phyloP scores from a whole-genome alignment of 2,888 invertebrate species.

The Entomobrya proxima region DNA sequence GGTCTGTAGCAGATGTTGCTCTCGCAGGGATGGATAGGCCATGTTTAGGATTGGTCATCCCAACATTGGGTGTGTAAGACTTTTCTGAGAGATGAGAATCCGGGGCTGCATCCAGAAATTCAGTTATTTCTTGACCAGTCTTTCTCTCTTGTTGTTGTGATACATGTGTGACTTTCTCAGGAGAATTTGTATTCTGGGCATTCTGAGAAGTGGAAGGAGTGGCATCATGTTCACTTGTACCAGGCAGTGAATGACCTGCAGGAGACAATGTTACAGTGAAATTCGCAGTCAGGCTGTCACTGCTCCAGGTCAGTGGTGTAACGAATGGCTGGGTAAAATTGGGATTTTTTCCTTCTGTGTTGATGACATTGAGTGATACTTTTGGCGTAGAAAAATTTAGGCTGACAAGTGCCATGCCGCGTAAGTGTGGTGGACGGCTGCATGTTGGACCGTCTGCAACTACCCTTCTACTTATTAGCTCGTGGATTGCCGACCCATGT shows the following conservation, averaged over 20 bases:
- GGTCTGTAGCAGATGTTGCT: slow-evolving; percentile 38
- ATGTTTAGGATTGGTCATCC: slow-evolving; percentile 30
- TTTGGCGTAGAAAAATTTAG: slow-evolving; percentile 57
- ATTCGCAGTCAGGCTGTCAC: slow-evolving; percentile 58
- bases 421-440: slow-evolving; percentile 58
- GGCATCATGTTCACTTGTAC: slow-evolving; percentile 30
- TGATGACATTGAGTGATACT: slow-evolving; percentile 48
- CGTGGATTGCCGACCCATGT: slow-evolving; percentile 75
- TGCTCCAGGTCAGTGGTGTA: slow-evolving; percentile 59
- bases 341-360: slow-evolving; percentile 28
- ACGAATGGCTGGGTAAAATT: slow-evolving; percentile 49
- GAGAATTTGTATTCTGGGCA: slow-evolving; percentile 72
- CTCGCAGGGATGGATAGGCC: slow-evolving; percentile 29
- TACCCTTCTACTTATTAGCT: slow-evolving; percentile 76
- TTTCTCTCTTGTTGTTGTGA: slow-evolving; percentile 34
- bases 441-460: slow-evolving; percentile 68
- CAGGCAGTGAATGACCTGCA: slow-evolving; percentile 25
- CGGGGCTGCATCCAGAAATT: slow-evolving; percentile 9
- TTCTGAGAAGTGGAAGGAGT: slow-evolving; percentile 59
- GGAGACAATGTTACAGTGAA: slow-evolving; percentile 51
- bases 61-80: slow-evolving; percentile 11
- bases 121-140: slow-evolving; percentile 53
- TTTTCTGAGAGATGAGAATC: slow-evolving; percentile 3
- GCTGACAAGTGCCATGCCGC: slow-evolving; percentile 51
- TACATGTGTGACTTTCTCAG: slow-evolving; percentile 71